These are phyloP conservation scores for Osmoderma eremita DNA, from an alignment of 2,888 invertebrate genomes.

Conservation along the genomic window DNA sequence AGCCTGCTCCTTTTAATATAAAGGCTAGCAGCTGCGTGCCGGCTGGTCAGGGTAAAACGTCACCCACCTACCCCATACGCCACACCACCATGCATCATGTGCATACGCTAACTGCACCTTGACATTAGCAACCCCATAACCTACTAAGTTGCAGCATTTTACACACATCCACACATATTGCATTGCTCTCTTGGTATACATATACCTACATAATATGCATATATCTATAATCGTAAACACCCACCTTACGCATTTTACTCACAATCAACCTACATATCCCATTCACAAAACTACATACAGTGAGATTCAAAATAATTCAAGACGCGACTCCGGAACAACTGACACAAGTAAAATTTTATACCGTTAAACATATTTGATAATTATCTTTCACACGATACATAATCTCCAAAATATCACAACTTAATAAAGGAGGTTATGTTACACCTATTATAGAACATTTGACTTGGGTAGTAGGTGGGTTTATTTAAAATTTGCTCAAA, in stretches of 20 bases:
- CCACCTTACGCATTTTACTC: slow-evolving; percentile 3
- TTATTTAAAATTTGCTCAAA: no score
- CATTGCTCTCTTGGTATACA: slow-evolving; percentile 9
- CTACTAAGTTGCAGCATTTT: slow-evolving; percentile 45
- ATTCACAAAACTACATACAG: slow-evolving; percentile 31
- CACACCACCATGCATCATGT: slow-evolving; percentile 50
- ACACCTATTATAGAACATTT: no score
- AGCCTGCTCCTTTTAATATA: slow-evolving; percentile 60
- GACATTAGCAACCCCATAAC: slow-evolving; percentile 51
- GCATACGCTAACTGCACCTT: slow-evolving; percentile 49
- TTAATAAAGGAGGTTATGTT: no score
- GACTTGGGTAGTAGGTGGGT: no score
- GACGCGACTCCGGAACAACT: no score
- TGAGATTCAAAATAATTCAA: no score
- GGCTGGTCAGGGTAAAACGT: slow-evolving; percentile 57
- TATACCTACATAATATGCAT: slow-evolving; percentile 4
- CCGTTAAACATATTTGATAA: no score
- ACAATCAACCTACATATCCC: slow-evolving; percentile 24
- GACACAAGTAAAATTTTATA: no score
- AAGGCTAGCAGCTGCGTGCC: slow-evolving; percentile 58
- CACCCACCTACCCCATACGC: slow-evolving; percentile 54
- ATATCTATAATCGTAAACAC: slow-evolving; percentile 11
- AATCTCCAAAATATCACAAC: no score
- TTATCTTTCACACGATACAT: no score
- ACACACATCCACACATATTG: slow-evolving; percentile 1